A percentile compares a stretch with the other conserved stretches of the same genome.
These are phyloP conservation scores for Tetramorium parvispinum DNA, from an alignment of 1,140 invertebrate genomes.

Conservation along the genomic window DNA sequence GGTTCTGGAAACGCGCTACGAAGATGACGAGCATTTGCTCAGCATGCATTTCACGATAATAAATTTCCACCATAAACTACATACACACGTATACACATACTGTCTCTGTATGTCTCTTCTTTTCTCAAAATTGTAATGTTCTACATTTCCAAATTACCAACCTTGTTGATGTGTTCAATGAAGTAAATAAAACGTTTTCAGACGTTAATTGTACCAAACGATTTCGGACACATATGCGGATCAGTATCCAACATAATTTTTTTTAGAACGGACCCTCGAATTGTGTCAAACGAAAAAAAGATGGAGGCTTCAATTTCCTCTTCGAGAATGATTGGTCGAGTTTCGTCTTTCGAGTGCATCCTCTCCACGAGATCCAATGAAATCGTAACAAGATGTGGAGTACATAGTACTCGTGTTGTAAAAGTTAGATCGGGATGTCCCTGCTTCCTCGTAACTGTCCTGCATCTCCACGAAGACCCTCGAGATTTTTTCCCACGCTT, in stretches of 20 bases:
- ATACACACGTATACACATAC: not conserved
- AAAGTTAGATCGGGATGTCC: slow-evolving; percentile 28
- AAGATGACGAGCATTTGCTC: not conserved
- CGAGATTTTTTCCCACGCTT: slow-evolving; percentile 35
- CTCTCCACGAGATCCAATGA: slow-evolving; percentile 37
- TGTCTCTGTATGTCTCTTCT: not conserved
- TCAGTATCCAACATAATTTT: slow-evolving; percentile 6
- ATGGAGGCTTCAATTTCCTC: slow-evolving; percentile 30
- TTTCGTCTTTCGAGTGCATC: slow-evolving; percentile 30
- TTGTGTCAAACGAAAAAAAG: not conserved
- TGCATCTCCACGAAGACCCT: slow-evolving; percentile 33
- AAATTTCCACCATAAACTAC: not conserved
- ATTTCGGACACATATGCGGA: too few relatives aligned
- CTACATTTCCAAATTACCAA: not conserved
- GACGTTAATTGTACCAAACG: not conserved
- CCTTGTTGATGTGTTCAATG: not conserved
- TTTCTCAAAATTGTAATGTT: not conserved
- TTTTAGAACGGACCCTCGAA: slow-evolving; percentile 6
- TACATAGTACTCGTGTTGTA: slow-evolving; percentile 37
- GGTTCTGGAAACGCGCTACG: not conserved
- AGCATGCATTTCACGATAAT: not conserved
- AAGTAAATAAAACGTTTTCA: not conserved
- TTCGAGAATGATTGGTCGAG: slow-evolving; percentile 23
- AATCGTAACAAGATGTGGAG: slow-evolving; percentile 19
- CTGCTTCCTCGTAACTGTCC: slow-evolving; percentile 10